These are phyloP conservation scores for Crypturellus tataupa DNA, from an alignment of 2,797 vertebrate genomes.

Conservation along the genomic window DNA sequence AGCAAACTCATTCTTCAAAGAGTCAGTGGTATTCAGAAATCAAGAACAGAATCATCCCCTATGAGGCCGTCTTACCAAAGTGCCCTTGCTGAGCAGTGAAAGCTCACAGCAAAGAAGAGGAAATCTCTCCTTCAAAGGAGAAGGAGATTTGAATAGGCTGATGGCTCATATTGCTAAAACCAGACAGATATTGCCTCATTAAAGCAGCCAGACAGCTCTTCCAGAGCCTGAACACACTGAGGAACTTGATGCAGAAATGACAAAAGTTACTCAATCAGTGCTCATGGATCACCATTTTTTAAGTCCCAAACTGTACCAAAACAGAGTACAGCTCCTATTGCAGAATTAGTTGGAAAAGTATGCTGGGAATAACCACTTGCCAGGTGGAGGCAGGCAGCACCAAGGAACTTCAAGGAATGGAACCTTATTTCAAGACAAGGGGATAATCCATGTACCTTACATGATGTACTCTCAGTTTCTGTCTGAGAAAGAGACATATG, in stretches of 20 bases:
- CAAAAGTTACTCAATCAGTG: neutral
- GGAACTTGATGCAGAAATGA: neutral
- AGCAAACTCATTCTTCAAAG: slow-evolving; percentile 4
- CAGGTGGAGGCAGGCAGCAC: neutral
- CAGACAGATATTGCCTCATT: neutral
- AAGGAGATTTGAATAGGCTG: neutral
- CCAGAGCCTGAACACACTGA: neutral
- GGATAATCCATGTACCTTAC: neutral
- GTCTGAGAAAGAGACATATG: neutral
- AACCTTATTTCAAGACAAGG: neutral
- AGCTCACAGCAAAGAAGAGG: neutral
- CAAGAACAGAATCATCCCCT: neutral
- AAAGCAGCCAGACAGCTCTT: neutral
- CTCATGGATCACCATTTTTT: neutral
- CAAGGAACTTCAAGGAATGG: neutral
- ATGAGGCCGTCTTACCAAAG: neutral
- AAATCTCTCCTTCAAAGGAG: neutral
- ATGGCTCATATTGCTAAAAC: neutral
- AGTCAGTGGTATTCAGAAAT: slow-evolving; percentile 14
- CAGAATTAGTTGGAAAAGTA: neutral
- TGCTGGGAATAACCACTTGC: accelerated
- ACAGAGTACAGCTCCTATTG: accelerated
- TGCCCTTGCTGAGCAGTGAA: neutral
- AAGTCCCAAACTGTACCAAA: neutral
- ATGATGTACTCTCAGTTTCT: neutral